A percentile compares a stretch with the other conserved stretches of the same genome.
These are phyloP conservation scores for Pasiphila rectangulata DNA, from an alignment of 2,888 invertebrate genomes.

Conservation along the genomic window DNA sequence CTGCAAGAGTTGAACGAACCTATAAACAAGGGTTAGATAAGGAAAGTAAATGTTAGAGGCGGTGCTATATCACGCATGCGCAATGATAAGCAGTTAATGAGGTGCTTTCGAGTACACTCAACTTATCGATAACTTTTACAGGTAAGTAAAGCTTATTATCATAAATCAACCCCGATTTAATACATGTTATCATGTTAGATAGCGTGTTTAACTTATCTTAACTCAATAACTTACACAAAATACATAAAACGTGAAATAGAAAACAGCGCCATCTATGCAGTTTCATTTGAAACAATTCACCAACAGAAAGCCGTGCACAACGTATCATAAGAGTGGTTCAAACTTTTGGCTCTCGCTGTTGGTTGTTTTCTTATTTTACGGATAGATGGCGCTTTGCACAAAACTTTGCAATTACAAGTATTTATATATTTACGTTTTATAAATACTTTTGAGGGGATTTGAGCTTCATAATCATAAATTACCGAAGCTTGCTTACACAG, in stretches of 20 bases:
- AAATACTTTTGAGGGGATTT: too few species aligned
- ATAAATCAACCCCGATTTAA: too few species aligned
- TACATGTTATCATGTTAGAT: too few species aligned
- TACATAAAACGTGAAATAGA: neutral
- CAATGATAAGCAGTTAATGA: constrained; percentile 13
- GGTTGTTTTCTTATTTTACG: neutral
- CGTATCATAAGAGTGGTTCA: neutral
- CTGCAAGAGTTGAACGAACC: constrained; percentile 25
- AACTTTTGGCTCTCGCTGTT: neutral
- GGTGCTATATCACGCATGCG: constrained; percentile 42
- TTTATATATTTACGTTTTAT: too few species aligned
- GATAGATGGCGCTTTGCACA: constrained; percentile 10
- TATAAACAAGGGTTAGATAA: constrained; percentile 44
- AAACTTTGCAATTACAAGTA: neutral
- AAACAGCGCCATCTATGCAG: constrained; percentile 12
- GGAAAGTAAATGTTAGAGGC: constrained; percentile 50
- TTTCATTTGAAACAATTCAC: neutral
- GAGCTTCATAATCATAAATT: too few species aligned
- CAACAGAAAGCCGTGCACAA: neutral
- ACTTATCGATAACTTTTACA: neutral
- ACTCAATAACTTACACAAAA: neutral
- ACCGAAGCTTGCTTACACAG: too few species aligned
- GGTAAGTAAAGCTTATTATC: too few species aligned
- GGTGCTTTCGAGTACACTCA: constrained; percentile 4
- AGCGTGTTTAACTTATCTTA: neutral